Evolutionary conservation across 2,797 vertebrate genomes (phyloP).

Genomic region (Typhlichthys subterraneus): DNA sequence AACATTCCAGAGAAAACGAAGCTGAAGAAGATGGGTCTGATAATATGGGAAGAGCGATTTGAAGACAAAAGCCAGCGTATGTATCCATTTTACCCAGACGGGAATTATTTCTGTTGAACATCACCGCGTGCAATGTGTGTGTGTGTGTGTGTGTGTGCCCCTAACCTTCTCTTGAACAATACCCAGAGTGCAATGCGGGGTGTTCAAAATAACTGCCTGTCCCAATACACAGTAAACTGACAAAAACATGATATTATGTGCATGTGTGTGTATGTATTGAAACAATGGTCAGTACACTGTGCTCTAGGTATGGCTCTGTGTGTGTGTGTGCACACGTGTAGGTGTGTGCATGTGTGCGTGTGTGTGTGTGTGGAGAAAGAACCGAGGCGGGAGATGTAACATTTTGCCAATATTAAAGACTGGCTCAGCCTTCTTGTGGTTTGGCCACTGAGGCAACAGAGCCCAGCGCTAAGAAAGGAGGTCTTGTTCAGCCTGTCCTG

Average conservation of each 20-base stretch:
- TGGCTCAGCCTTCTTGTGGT: constrained; percentile 57
- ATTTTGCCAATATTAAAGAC: constrained; percentile 62
- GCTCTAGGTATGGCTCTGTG: too few relatives aligned
- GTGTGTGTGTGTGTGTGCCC: constrained; percentile 34
- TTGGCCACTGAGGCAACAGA: constrained; percentile 39
- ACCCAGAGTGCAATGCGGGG: constrained; percentile 8
- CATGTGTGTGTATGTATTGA: background rate
- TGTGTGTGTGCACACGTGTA: too few relatives aligned
- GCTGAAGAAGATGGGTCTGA: constrained; percentile 7
- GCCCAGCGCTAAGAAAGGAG: constrained; percentile 41
- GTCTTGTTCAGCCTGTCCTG: constrained; percentile 47
- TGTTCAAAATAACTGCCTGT: constrained; percentile 12
- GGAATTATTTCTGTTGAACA: constrained; percentile 17
- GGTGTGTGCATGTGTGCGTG: background rate
- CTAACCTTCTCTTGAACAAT: constrained; percentile 34
- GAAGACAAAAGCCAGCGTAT: constrained; percentile 21
- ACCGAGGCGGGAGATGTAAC: constrained; percentile 42
- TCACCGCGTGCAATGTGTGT: constrained; percentile 29
- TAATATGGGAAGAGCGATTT: constrained; percentile 22
- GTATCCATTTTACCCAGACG: constrained; percentile 22
- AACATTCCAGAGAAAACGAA: constrained; percentile 21
- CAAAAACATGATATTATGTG: constrained; percentile 15
- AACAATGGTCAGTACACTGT: background rate
- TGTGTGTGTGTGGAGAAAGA: background rate
- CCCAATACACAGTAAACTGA: constrained; percentile 11